Conservation (phyloP, 2,888 invertebrate species). For the Pandemis heparana region DNA sequence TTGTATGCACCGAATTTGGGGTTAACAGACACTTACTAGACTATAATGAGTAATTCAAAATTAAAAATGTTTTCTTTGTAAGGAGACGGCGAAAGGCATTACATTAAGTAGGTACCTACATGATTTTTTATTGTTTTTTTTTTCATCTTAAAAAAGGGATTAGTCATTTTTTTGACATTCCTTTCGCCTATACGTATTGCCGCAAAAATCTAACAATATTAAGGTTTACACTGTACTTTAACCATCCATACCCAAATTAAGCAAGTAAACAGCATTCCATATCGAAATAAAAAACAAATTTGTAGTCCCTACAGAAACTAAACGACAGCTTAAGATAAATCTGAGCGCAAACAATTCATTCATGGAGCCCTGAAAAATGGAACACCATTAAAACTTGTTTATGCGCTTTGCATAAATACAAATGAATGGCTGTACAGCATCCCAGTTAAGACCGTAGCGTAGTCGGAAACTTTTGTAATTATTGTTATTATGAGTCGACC, state of each 20-base stretch:
- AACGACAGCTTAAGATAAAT: constrained; percentile 35
- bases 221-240: too few relatives aligned
- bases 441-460: constrained; percentile 70
- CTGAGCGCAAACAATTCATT: constrained; percentile 43
- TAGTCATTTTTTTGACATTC: too few relatives aligned
- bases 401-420: constrained; percentile 71
- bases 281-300: not conserved
- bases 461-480: constrained; percentile 81
- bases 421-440: constrained; percentile 73
- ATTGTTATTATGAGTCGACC: constrained; percentile 79
- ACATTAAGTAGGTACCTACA: too few relatives aligned
- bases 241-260: too few relatives aligned
- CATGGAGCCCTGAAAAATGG: constrained; percentile 54
- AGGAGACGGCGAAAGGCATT: too few relatives aligned
- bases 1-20: not conserved
- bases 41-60: too few relatives aligned
- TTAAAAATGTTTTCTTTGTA: too few relatives aligned
- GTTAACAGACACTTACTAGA: not conserved
- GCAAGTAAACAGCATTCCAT: not conserved
- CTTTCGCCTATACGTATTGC: too few relatives aligned
- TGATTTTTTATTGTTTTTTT: too few relatives aligned
- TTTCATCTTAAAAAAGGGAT: too few relatives aligned
- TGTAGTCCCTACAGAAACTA: constrained; percentile 30
- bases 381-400: constrained; percentile 66
- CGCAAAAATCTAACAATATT: too few relatives aligned